Percentiles rank a stretch among this genome's conserved stretches.
phyloP scores from a whole-genome alignment of 2,888 invertebrate species.

The Dendrolimus houi region DNA sequence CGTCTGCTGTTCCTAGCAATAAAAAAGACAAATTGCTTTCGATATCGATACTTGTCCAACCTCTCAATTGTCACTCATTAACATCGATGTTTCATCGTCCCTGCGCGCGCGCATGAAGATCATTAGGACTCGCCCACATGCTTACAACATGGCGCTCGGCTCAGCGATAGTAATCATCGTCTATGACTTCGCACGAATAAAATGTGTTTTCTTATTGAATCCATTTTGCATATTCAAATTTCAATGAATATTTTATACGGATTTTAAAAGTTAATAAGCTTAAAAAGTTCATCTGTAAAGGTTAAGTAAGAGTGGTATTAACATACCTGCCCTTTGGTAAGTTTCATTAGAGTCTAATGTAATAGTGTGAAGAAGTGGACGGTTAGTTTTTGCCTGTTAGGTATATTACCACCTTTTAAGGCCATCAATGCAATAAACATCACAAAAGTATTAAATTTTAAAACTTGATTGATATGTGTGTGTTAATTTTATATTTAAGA shows the following conservation, averaged over 20 bases:
- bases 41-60: neutral
- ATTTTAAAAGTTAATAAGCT: neutral
- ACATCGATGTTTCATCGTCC: neutral
- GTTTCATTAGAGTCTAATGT: too few species aligned
- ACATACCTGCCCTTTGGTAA: too few species aligned
- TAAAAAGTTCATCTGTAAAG: constrained; percentile 20
- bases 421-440: too few species aligned
- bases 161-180: constrained; percentile 61
- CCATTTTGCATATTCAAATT: neutral
- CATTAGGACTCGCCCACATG: constrained; percentile 19
- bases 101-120: neutral
- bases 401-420: too few species aligned
- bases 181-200: constrained; percentile 49
- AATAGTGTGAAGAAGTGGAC: too few species aligned
- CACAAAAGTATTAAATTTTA: too few species aligned
- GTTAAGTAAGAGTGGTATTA: too few species aligned
- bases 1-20: too few species aligned
- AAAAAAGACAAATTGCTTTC: neutral
- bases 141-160: constrained; percentile 46
- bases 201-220: constrained; percentile 12
- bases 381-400: too few species aligned
- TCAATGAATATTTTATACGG: neutral
- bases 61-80: neutral
- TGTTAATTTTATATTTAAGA: too few species aligned
- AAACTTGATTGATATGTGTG: too few species aligned